phyloP scores from a whole-genome alignment of 2,888 invertebrate species.

The Odontomyia ornata region DNA sequence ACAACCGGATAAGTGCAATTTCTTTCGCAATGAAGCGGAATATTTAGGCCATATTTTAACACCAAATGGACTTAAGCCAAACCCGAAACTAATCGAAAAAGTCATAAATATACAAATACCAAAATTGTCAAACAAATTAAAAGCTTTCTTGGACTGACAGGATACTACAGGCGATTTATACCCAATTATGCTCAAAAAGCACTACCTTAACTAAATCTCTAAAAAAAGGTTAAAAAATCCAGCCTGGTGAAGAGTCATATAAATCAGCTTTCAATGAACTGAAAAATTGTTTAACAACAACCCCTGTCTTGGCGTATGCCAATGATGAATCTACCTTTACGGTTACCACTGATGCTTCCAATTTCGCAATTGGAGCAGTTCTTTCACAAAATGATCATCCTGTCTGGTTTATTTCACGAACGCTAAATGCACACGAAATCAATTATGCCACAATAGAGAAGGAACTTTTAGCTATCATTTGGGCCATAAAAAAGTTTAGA shows the following conservation, averaged over 20 bases:
- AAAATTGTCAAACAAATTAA: neutral
- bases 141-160: slow-evolving; percentile 17
- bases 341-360: slow-evolving; percentile 55
- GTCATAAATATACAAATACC: neutral
- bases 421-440: slow-evolving; percentile 50
- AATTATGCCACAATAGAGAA: slow-evolving; percentile 56
- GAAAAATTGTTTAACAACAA: slow-evolving; percentile 16
- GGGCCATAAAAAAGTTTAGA: slow-evolving; percentile 56
- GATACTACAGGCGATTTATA: slow-evolving; percentile 5
- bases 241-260: neutral
- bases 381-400: slow-evolving; percentile 53
- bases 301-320: neutral
- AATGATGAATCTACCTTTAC: slow-evolving; percentile 48
- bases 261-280: too few species aligned
- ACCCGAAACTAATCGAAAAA: neutral
- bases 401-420: slow-evolving; percentile 52
- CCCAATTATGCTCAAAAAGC: slow-evolving; percentile 5
- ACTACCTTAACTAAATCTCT: neutral
- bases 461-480: slow-evolving; percentile 56
- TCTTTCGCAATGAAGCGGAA: slow-evolving; percentile 37
- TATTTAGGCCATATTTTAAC: slow-evolving; percentile 55
- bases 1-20: slow-evolving; percentile 53
- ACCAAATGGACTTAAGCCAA: slow-evolving; percentile 51
- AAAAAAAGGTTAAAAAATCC: slow-evolving; percentile 9
- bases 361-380: slow-evolving; percentile 53